Evolutionary conservation across 2,888 invertebrate species (phyloP), one percentile per base, ranked within the genome.

Genomic region (Rhamnusium bicolor): DNA sequence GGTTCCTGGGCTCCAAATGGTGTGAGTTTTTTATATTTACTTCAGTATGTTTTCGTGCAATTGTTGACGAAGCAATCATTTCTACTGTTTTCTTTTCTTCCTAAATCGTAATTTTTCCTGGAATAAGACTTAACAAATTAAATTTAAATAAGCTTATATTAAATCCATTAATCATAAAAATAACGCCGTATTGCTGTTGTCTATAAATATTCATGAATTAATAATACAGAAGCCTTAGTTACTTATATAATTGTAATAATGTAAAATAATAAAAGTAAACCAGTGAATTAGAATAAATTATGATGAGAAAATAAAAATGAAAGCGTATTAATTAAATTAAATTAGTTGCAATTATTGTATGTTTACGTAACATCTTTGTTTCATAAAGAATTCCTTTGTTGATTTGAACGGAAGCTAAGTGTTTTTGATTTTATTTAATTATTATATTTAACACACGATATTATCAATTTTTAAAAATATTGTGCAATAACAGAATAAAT

Each of bases 261-360:
- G 54, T 46, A 40, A 18, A 56, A 53, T 29, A 40, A 54, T 56
- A 67, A 67, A 65, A 40, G 61, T 46, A 61, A 46, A 61, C 61
- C 61, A 67, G 46, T 56, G 40, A 56, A 56, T n/a, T 46, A 54
- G 67, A 54, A 67, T 67, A 54, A 40, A 67, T 67, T 67, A 56
- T 54, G 71, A 73, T 77, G 77, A 69, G 76, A 77, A 74, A 71
- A 63, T 66, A 62, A 70, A 74, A 76, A 72, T n/a, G 73, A 74
- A 77, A 77, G 74, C 67, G 67, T 69, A 73, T 67, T 70, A 71
- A 61, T 72, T 54, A 53, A 61, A 72, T 70, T 56, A 69, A 69
- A 56, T 73, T 69, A 65, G 62, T 69, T 74, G 68, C 58, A 65
- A 65, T 65, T 27, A 29, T 24, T 46, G 10, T 19, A 40, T 19